phyloP scores from a whole-genome alignment of 2,888 invertebrate genomes.

The Epirrhoe tristata region DNA sequence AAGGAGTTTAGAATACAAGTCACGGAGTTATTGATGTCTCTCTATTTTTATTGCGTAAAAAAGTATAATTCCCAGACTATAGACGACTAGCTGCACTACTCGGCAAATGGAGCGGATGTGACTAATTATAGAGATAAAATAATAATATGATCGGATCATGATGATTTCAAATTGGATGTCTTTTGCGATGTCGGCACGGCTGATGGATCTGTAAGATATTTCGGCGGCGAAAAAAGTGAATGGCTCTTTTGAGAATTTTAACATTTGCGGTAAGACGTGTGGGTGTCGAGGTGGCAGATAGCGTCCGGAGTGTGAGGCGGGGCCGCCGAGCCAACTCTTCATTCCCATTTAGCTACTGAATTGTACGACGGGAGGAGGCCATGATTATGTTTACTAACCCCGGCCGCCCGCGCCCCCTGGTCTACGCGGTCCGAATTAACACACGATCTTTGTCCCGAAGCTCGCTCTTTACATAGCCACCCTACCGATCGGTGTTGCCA shows the following conservation, averaged over 20 bases:
- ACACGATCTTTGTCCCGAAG: conserved; percentile 78
- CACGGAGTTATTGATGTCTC: conserved; percentile 75
- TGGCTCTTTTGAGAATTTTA: conserved; percentile 53
- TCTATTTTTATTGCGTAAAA: conserved; percentile 59
- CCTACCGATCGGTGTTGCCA: conserved; percentile 55
- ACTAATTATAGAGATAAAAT: conserved; percentile 32
- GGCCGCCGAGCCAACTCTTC: conserved; percentile 73
- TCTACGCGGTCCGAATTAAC: conserved; percentile 79
- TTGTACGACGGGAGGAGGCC: conserved; percentile 79
- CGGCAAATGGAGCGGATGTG: conserved; percentile 46
- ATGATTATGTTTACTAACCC: conserved; percentile 82
- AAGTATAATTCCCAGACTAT: conserved; percentile 47
- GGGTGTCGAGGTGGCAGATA: conserved; percentile 67
- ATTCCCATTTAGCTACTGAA: conserved; percentile 83
- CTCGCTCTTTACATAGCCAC: conserved; percentile 56
- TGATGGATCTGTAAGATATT: conserved; percentile 11
- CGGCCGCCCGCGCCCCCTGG: conserved; percentile 68
- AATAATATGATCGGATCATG: conserved; percentile 4
- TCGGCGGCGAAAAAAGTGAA: conserved; percentile 8
- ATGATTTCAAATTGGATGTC: conserved; percentile 6
- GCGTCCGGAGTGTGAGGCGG: conserved; percentile 61
- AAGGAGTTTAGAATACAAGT: conserved; percentile 82
- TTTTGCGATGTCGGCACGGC: conserved; percentile 4
- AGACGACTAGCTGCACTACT: conserved; percentile 42
- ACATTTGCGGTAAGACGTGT: conserved; percentile 70